A percentile compares a stretch with the other conserved stretches of the same genome.
Evolutionary conservation across 2,113 vertebrate species (phyloP).

Genomic region (Pseudorectes ferrugineus): DNA sequence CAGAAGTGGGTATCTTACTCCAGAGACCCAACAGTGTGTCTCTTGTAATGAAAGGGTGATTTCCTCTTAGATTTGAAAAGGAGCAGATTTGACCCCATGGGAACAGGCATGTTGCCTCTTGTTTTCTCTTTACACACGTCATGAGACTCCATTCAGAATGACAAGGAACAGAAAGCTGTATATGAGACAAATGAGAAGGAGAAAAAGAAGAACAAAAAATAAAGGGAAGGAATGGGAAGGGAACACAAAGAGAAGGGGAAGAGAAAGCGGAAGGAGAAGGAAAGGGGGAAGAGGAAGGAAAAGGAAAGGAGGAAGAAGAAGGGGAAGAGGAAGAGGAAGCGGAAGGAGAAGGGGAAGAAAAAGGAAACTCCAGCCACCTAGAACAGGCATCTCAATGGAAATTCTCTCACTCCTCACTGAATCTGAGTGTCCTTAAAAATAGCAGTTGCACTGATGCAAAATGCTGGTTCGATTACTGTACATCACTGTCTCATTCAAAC

Average conservation of each 20-base stretch:
- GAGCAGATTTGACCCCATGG: neutral
- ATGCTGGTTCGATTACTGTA: neutral
- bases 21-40: neutral
- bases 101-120: neutral
- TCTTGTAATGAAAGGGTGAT: neutral
- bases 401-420: neutral
- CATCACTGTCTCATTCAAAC: neutral
- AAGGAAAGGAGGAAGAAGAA: no score
- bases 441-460: neutral
- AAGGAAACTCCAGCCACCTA: neutral
- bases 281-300: neutral
- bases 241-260: neutral
- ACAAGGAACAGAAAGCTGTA: neutral
- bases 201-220: neutral
- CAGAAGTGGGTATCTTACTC: neutral
- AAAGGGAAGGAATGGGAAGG: neutral
- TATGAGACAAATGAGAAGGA: neutral
- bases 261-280: neutral
- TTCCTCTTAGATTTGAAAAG: neutral
- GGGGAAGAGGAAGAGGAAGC: rapidly evolving
- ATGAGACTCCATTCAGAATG: neutral
- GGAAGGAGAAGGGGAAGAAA: rapidly evolving
- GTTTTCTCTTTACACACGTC: neutral
- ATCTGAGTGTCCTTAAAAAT: neutral
- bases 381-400: neutral